phyloP scores from a whole-genome alignment of 2,797 vertebrate genomes.

The Clarias pachynema region DNA sequence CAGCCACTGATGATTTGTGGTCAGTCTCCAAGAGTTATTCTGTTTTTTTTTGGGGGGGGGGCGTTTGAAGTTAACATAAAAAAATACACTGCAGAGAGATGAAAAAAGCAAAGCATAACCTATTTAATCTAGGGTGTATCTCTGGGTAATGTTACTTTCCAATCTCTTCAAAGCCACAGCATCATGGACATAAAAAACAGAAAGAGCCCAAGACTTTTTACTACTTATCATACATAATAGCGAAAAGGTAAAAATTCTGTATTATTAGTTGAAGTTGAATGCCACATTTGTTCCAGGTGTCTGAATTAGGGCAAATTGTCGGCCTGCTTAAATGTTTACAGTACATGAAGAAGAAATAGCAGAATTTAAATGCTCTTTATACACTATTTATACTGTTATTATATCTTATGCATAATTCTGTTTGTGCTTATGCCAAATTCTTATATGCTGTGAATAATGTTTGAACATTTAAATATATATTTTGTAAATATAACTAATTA shows the following conservation, averaged over 20 bases:
- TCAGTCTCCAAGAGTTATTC: background rate
- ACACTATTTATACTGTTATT: background rate
- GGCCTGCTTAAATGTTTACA: slow-evolving; percentile 5
- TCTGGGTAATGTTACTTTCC: background rate
- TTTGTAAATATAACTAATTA: background rate
- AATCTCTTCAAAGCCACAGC: background rate
- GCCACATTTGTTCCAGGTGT: background rate
- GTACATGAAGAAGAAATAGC: background rate
- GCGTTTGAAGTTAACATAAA: background rate
- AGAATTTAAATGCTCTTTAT: background rate
- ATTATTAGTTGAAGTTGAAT: background rate
- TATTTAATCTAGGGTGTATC: background rate
- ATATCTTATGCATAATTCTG: background rate
- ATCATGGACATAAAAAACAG: background rate
- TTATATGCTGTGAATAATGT: background rate
- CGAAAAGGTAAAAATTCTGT: background rate
- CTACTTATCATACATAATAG: background rate
- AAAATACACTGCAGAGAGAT: background rate
- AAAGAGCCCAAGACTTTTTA: background rate
- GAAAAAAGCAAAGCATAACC: background rate
- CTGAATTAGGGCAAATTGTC: background rate
- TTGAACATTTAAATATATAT: background rate
- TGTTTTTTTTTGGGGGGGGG: background rate
- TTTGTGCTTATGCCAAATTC: background rate
- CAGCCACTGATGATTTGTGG: background rate